Conservation (phyloP, 2,888 invertebrate genomes). For the Epinotia demarniana region DNA sequence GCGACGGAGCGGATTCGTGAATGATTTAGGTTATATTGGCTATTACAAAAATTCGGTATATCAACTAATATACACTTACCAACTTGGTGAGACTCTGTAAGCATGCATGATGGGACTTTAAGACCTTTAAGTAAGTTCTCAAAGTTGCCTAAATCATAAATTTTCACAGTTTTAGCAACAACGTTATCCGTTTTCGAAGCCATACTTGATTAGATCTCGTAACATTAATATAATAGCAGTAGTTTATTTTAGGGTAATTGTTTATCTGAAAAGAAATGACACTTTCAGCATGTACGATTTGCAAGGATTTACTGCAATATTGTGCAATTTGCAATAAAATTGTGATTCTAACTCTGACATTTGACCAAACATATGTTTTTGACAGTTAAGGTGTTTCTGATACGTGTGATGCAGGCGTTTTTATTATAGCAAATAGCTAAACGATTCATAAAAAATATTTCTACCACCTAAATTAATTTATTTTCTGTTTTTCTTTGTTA, state of each 20-base stretch:
- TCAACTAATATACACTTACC: constrained; percentile 65
- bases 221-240: not conserved
- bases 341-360: not conserved
- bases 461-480: not conserved
- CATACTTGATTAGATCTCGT: constrained; percentile 55
- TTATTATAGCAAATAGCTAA: not conserved
- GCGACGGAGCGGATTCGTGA: not conserved
- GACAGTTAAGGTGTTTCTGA: constrained; percentile 17
- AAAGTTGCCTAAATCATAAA: constrained; percentile 81
- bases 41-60: not conserved
- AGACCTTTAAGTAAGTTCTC: constrained; percentile 80
- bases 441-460: not conserved
- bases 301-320: constrained; percentile 17
- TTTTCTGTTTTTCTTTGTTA: not conserved
- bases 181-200: constrained; percentile 63
- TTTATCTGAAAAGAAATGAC: not conserved
- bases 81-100: constrained; percentile 79
- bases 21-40: constrained; percentile 26
- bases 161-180: constrained; percentile 73
- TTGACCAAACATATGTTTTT: constrained; percentile 39
- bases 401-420: constrained; percentile 6
- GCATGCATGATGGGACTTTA: constrained; percentile 85
- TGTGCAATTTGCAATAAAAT: constrained; percentile 29
- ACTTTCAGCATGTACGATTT: constrained; percentile 9
- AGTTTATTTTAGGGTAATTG: not conserved